Conservation (phyloP, 2,797 vertebrate species). For the Huso huso region DNA sequence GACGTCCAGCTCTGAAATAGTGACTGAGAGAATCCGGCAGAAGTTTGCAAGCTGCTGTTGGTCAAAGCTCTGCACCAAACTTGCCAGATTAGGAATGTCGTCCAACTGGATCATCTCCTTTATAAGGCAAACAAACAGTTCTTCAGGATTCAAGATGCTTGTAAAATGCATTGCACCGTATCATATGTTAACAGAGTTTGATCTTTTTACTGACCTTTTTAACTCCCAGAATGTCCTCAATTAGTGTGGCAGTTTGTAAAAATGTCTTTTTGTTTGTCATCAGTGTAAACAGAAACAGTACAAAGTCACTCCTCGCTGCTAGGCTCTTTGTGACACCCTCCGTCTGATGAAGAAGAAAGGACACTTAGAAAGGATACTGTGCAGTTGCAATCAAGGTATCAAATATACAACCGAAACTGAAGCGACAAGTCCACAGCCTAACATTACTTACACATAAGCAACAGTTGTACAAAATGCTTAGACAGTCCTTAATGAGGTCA, state of each 20-base stretch:
- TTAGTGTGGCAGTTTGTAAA: slow-evolving; percentile 90
- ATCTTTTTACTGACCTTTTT: slow-evolving; percentile 74
- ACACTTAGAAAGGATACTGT: neutral
- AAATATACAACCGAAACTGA: too few relatives aligned
- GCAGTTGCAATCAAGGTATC: neutral
- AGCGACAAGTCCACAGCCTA: too few relatives aligned
- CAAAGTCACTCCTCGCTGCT: slow-evolving; percentile 90
- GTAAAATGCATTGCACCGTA: neutral
- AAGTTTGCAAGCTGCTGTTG: slow-evolving; percentile 98
- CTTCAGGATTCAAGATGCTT: neutral
- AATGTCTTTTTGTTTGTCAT: slow-evolving; percentile 99
- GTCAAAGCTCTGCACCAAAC: slow-evolving; percentile 92
- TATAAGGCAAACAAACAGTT: neutral
- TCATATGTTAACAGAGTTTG: slow-evolving; percentile 5
- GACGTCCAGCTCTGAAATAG: slow-evolving; percentile 91
- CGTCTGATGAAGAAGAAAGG: slow-evolving; percentile 46
- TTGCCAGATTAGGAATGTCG: slow-evolving; percentile 84
- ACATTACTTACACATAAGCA: slow-evolving; percentile 91
- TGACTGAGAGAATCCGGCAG: slow-evolving; percentile 94
- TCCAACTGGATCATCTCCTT: slow-evolving; percentile 97
- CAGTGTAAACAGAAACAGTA: slow-evolving; percentile 90
- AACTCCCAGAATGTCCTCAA: slow-evolving; percentile 93
- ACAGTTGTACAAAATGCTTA: slow-evolving; percentile 96
- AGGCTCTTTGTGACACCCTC: slow-evolving; percentile 90
- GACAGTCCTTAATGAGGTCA: slow-evolving; percentile 93